Conservation (phyloP, 2,113 vertebrate species). For the Calonectris borealis region DNA sequence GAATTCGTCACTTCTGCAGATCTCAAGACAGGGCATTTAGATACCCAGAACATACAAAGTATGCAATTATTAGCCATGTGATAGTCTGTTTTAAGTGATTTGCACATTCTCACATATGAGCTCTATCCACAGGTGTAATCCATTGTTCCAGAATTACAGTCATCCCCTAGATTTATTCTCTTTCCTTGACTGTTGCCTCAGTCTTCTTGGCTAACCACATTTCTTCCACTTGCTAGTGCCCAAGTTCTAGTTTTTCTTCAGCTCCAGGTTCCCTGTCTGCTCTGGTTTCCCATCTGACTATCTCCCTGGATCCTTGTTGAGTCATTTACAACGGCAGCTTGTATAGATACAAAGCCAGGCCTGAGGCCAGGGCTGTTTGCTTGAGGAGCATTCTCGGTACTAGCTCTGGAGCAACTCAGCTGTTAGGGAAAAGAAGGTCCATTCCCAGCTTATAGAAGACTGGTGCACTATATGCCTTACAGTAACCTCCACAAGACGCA, state of each 20-base stretch:
- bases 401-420: not conserved
- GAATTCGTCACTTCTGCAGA: not conserved
- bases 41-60: not conserved
- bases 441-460: not conserved
- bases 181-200: not conserved
- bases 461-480: not conserved
- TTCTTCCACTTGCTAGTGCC: not conserved
- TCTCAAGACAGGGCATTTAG: not conserved
- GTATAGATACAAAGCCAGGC: not conserved
- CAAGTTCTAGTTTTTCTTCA: not conserved
- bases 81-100: not conserved
- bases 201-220: not conserved
- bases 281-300: not conserved
- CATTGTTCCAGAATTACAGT: not conserved
- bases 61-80: not conserved
- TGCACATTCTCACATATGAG: not conserved
- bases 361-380: not conserved
- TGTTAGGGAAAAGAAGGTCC: not conserved
- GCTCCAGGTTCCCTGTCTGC: not conserved
- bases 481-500: not conserved
- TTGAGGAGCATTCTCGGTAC: not conserved
- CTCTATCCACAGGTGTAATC: not conserved
- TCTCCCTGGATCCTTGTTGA: not conserved
- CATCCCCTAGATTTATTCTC: not conserved
- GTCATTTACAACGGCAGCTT: not conserved